phyloP scores from a whole-genome alignment of 2,888 invertebrate species.

The Papilio gigon region DNA sequence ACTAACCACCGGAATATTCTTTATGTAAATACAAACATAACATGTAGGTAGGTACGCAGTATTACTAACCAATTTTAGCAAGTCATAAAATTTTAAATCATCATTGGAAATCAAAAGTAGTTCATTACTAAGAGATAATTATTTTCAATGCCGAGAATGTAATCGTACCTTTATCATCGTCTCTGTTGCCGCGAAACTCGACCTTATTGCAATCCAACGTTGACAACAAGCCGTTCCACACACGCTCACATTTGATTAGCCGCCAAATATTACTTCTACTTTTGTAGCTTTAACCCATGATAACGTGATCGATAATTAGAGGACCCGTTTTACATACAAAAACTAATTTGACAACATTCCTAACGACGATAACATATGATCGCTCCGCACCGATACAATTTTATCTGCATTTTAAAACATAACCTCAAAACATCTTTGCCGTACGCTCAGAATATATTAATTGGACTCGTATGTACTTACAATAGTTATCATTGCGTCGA shows the following conservation, averaged over 20 bases:
- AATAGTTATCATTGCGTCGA: conserved; percentile 72
- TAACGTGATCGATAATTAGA: conserved; percentile 22
- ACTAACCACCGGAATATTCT: neutral
- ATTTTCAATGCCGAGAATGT: conserved; percentile 34
- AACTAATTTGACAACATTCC: conserved; percentile 36
- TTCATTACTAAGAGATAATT: conserved; percentile 30
- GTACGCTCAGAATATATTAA: conserved; percentile 47
- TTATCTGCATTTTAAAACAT: conserved; percentile 56
- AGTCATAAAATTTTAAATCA: neutral
- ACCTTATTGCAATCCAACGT: conserved; percentile 21
- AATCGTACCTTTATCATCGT: conserved; percentile 32
- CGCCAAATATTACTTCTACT: conserved; percentile 40
- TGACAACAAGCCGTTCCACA: conserved; percentile 22
- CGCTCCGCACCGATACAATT: conserved; percentile 30
- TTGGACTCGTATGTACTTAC: conserved; percentile 64
- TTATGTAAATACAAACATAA: neutral
- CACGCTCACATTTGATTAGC: conserved; percentile 36
- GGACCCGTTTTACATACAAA: conserved; percentile 8
- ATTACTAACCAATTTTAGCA: neutral
- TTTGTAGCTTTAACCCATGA: conserved; percentile 30
- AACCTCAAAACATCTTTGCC: conserved; percentile 73
- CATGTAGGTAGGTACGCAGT: neutral
- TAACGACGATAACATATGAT: conserved; percentile 37
- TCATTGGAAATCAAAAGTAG: conserved; percentile 13
- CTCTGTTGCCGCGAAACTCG: conserved; percentile 26